A percentile compares a stretch with the other conserved stretches of the same genome.
Conservation (phyloP, 1,140 invertebrate species). For the Battus philenor region DNA sequence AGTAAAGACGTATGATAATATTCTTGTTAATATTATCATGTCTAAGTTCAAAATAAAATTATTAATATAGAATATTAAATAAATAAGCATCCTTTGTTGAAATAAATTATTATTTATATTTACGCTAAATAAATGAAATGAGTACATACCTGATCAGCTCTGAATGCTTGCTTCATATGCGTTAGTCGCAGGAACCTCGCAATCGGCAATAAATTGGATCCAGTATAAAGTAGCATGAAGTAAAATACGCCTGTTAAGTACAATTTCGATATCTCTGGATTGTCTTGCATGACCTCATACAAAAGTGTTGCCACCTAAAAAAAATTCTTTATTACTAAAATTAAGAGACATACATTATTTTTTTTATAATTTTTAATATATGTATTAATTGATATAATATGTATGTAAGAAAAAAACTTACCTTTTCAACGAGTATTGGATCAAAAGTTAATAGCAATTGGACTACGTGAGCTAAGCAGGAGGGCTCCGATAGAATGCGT, state of each 20-base stretch:
- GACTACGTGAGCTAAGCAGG: constrained; percentile 95
- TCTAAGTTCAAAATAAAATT: too few relatives aligned
- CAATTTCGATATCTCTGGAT: constrained; percentile 94
- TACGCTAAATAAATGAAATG: too few relatives aligned
- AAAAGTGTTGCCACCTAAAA: constrained; percentile 88
- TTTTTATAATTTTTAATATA: constrained; percentile 1
- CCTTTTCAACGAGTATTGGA: constrained; percentile 94
- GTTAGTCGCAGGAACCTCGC: constrained; percentile 95
- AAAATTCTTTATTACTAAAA: too few relatives aligned
- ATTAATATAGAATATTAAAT: constrained; percentile 14
- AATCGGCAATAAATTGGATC: constrained; percentile 97
- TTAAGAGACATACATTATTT: constrained; percentile 2
- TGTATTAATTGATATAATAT: background rate
- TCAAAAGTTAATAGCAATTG: constrained; percentile 98
- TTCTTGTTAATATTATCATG: too few relatives aligned
- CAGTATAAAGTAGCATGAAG: constrained; percentile 99
- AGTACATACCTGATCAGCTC: constrained; percentile 89
- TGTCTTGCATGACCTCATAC: constrained; percentile 95
- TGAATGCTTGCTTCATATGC: constrained; percentile 96
- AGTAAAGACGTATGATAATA: too few relatives aligned
- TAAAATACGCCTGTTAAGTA: constrained; percentile 98
- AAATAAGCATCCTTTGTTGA: background rate
- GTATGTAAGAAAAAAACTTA: constrained; percentile 15
- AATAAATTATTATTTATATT: constrained; percentile 6
- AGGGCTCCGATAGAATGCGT: constrained; percentile 90